These are phyloP conservation scores for Macropodus opercularis DNA, from an alignment of 2,797 vertebrate genomes.

Conservation along the genomic window DNA sequence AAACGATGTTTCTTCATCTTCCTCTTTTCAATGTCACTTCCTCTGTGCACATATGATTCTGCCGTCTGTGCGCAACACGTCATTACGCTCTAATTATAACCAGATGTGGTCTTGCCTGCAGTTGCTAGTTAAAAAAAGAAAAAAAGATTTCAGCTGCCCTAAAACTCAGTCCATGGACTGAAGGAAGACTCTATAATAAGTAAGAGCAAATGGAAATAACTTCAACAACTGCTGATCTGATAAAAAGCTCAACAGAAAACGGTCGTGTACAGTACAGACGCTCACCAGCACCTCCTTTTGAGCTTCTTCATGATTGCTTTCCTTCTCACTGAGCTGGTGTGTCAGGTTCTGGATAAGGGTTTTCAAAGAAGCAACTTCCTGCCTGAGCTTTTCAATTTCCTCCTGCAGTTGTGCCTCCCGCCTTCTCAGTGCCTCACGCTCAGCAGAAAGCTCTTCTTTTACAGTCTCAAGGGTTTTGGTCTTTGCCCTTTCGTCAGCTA, in stretches of 20 bases:
- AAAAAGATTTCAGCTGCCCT: not conserved
- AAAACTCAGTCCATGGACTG: not conserved
- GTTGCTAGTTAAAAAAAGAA: slow-evolving; percentile 1
- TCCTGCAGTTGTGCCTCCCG: slow-evolving; percentile 75
- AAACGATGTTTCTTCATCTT: slow-evolving; percentile 52
- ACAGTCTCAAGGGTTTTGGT: slow-evolving; percentile 56
- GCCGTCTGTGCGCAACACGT: slow-evolving; percentile 24
- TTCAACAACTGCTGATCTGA: too few species aligned
- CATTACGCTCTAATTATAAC: slow-evolving; percentile 54
- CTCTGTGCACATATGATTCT: slow-evolving; percentile 56
- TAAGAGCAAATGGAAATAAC: too few species aligned
- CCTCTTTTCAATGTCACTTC: slow-evolving; percentile 77
- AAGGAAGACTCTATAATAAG: too few species aligned
- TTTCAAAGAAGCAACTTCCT: slow-evolving; percentile 70
- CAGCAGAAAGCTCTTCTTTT: slow-evolving; percentile 71
- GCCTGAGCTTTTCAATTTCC: slow-evolving; percentile 75
- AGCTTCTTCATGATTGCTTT: slow-evolving; percentile 61
- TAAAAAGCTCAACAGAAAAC: too few species aligned
- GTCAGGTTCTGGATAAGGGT: slow-evolving; percentile 68
- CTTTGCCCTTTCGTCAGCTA: slow-evolving; percentile 64
- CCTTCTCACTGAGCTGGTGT: slow-evolving; percentile 65
- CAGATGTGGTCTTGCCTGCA: slow-evolving; percentile 68
- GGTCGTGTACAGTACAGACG: not conserved
- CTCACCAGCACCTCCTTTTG: slow-evolving; percentile 84
- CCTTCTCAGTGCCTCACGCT: slow-evolving; percentile 70